phyloP scores from a whole-genome alignment of 2,888 invertebrate species.

The Pandemis cinnamomeana region DNA sequence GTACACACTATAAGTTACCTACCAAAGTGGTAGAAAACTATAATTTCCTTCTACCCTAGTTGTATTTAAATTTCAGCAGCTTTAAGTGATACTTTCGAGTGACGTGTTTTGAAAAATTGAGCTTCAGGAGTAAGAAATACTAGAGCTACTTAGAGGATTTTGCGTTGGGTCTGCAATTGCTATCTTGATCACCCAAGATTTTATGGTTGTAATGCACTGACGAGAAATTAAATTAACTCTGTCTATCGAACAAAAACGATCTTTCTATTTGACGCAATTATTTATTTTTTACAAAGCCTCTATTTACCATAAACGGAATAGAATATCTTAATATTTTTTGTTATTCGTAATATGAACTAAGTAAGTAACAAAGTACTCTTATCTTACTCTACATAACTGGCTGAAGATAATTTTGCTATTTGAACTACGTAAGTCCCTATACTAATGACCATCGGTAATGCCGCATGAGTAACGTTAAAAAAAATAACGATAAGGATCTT shows the following conservation, averaged over 20 bases:
- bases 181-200: background rate
- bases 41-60: too few relatives aligned
- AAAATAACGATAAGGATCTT: conserved; percentile 37
- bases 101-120: too few relatives aligned
- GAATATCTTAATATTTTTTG: background rate
- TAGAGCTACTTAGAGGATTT: background rate
- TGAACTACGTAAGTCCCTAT: background rate
- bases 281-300: background rate
- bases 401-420: background rate
- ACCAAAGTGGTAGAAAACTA: too few relatives aligned
- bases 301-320: background rate
- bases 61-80: too few relatives aligned
- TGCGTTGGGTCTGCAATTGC: background rate
- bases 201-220: too few relatives aligned
- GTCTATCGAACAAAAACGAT: too few relatives aligned
- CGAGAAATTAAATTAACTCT: too few relatives aligned
- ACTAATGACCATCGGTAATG: background rate
- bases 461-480: background rate
- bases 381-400: background rate
- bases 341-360: background rate
- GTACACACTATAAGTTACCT: too few relatives aligned
- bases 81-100: too few relatives aligned
- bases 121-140: too few relatives aligned
- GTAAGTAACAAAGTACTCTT: too few relatives aligned
- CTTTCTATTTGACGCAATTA: too few relatives aligned